Percentiles rank a stretch among this genome's conserved stretches.
phyloP scores from a whole-genome alignment of 2,888 invertebrate genomes.

The Antitype chi region DNA sequence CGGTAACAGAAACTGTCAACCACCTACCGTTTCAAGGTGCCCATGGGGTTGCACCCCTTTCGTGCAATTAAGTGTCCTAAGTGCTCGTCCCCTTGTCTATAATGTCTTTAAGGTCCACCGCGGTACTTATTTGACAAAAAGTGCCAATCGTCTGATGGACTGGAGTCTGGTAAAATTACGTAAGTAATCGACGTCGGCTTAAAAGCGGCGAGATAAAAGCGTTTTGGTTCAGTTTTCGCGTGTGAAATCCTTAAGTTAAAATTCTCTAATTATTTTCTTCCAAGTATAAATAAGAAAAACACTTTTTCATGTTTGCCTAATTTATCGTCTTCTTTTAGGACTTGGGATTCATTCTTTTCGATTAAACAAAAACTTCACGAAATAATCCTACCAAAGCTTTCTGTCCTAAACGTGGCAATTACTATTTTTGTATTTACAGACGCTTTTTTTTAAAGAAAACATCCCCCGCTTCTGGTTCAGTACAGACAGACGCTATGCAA shows the following conservation, averaged over 20 bases:
- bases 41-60: conserved; percentile 46
- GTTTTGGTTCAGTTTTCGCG: conserved; percentile 9
- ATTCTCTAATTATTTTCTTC: conserved; percentile 8
- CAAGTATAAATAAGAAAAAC: neutral
- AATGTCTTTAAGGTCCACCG: conserved; percentile 44
- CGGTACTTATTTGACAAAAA: conserved; percentile 34
- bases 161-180: conserved; percentile 38
- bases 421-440: neutral
- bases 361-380: neutral
- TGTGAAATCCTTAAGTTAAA: conserved; percentile 1
- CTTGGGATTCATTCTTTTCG: neutral
- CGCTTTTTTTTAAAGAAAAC: neutral
- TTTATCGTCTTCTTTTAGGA: neutral
- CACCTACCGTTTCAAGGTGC: conserved; percentile 28
- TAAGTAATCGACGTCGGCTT: conserved; percentile 42
- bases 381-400: neutral
- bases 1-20: conserved; percentile 21
- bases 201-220: conserved; percentile 33
- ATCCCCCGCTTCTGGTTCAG: neutral
- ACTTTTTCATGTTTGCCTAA: conserved; percentile 2
- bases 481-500: neutral
- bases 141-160: conserved; percentile 44
- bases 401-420: neutral
- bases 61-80: conserved; percentile 59
- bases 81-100: conserved; percentile 44